Conservation (phyloP, 35 echinoderm and acorn worm genomes). For the Apostichopus japonicus region DNA sequence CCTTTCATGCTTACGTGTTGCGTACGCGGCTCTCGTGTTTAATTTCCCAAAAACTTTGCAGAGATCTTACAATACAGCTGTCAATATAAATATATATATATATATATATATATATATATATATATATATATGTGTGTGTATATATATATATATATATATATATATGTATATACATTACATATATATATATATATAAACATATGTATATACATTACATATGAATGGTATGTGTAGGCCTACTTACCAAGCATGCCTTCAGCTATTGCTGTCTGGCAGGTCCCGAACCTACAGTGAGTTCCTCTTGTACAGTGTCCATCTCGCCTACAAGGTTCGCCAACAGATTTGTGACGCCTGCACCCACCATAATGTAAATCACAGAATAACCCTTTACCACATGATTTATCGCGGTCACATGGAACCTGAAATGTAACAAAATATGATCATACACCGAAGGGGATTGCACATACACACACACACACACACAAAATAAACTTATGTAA, state of each 20-base stretch:
- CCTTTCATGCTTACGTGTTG: no score
- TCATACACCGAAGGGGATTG: no score
- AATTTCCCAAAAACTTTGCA: no score
- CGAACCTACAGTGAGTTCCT: conserved; percentile 83
- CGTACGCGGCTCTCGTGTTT: no score
- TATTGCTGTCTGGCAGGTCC: conserved; percentile 67
- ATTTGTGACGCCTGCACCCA: conserved; percentile 68
- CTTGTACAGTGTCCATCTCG: conserved; percentile 90
- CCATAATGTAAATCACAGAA: conserved; percentile 94
- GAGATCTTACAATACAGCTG: no score
- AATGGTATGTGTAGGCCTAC: background rate
- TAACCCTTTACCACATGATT: conserved; percentile 73
- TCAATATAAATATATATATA: no score
- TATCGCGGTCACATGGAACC: conserved; percentile 71
- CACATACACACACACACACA: background rate
- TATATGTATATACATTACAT: no score
- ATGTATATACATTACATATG: no score
- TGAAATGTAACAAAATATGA: background rate
- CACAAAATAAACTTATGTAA: background rate
- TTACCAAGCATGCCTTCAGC: conserved; percentile 71
- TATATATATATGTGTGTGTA: no score
- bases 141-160: no score
- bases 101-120: no score
- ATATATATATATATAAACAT: no score
- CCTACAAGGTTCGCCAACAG: conserved; percentile 65